Conservation (phyloP, 2,797 vertebrate genomes). For the Fringilla coelebs region DNA sequence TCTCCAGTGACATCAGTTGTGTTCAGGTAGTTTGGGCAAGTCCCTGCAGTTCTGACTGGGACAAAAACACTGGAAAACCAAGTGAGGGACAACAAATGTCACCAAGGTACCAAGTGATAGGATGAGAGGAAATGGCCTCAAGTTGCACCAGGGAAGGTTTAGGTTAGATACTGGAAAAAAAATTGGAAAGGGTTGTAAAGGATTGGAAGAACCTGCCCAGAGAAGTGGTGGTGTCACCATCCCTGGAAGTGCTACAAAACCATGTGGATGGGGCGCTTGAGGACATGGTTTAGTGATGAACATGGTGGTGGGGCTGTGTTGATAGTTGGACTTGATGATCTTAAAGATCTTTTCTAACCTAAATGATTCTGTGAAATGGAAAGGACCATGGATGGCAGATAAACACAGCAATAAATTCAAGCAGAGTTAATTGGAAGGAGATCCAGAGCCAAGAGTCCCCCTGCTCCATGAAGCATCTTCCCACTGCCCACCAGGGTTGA, state of each 20-base stretch:
- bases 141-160: neutral
- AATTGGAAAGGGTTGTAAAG: neutral
- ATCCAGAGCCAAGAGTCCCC: neutral
- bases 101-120: neutral
- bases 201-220: neutral
- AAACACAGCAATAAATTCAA: neutral
- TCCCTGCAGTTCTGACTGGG: neutral
- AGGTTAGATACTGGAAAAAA: neutral
- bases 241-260: neutral
- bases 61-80: neutral
- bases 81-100: neutral
- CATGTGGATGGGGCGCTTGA: neutral
- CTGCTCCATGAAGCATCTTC: neutral
- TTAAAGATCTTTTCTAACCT: neutral
- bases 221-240: neutral
- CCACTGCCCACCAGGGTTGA: neutral
- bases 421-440: neutral
- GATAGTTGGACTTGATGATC: neutral
- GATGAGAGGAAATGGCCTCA: neutral
- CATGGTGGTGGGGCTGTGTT: neutral
- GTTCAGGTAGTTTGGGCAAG: neutral
- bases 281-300: neutral
- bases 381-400: neutral
- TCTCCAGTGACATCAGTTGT: neutral
- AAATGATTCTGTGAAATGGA: neutral